phyloP scores from a whole-genome alignment of 2,113 vertebrate species.

The Prochilodus magdalenae region DNA sequence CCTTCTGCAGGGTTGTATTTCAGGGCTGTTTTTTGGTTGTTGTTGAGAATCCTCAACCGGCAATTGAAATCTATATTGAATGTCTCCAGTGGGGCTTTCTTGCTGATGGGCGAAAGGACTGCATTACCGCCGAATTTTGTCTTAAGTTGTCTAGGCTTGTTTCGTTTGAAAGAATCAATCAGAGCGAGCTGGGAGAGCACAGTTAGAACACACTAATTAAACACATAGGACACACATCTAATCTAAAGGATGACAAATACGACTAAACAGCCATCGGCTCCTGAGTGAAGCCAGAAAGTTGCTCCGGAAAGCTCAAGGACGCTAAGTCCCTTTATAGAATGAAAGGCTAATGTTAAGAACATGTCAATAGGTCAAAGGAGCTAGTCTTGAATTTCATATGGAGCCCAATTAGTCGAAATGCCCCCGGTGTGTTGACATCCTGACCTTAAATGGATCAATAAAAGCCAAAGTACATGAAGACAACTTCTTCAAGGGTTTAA shows the following conservation, averaged over 20 bases:
- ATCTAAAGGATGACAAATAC: neutral
- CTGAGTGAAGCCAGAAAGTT: neutral
- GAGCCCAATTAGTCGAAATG: conserved; percentile 31
- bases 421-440: conserved; percentile 6
- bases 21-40: neutral
- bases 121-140: neutral
- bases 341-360: conserved; percentile 16
- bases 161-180: neutral
- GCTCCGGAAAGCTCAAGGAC: conserved; percentile 29
- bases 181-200: neutral
- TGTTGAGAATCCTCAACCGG: neutral
- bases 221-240: neutral
- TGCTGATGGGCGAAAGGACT: neutral
- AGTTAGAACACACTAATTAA: neutral
- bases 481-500: neutral
- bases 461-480: neutral
- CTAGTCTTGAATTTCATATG: conserved; percentile 34
- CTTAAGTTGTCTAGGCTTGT: neutral
- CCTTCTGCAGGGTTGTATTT: conserved; percentile 7
- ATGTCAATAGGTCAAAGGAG: conserved; percentile 48
- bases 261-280: neutral
- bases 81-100: neutral
- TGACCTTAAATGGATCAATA: conserved; percentile 40
- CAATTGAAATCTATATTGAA: conserved; percentile 7
- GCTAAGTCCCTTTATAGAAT: conserved; percentile 34